phyloP scores from a whole-genome alignment of 2,797 vertebrate species.

The Sibirionetta formosa region DNA sequence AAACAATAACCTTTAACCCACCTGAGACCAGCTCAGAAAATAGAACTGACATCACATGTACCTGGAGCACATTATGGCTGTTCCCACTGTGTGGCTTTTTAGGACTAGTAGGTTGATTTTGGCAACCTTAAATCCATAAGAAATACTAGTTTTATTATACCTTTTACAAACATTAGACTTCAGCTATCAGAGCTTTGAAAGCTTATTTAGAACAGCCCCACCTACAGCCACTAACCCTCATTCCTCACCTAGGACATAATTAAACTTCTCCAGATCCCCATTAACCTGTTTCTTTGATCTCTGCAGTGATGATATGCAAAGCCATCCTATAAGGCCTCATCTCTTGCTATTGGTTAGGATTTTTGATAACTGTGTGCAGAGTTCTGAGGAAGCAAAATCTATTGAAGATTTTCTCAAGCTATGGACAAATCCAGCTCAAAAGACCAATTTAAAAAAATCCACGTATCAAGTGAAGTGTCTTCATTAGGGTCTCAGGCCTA shows the following conservation, averaged over 20 bases:
- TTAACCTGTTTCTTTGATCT: constrained; percentile 94
- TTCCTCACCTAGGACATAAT: constrained; percentile 89
- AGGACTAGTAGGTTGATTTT: constrained; percentile 49
- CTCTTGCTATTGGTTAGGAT: constrained; percentile 86
- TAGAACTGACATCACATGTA: background rate
- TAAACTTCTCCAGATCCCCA: constrained; percentile 86
- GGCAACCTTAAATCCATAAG: constrained; percentile 70
- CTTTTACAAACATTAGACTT: constrained; percentile 83
- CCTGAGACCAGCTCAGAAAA: constrained; percentile 34
- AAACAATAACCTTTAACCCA: constrained; percentile 55
- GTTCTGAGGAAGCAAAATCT: constrained; percentile 79
- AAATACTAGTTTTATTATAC: constrained; percentile 80
- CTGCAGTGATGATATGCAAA: constrained; percentile 89
- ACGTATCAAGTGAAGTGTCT: constrained; percentile 90
- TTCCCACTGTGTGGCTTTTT: constrained; percentile 17
- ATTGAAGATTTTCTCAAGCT: constrained; percentile 82
- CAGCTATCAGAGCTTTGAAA: constrained; percentile 89
- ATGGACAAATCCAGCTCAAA: constrained; percentile 84
- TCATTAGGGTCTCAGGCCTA: constrained; percentile 91
- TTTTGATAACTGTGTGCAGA: constrained; percentile 90
- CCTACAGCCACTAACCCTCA: constrained; percentile 83
- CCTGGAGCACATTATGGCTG: constrained; percentile 24
- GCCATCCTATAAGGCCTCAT: constrained; percentile 85
- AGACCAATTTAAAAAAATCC: constrained; percentile 89
- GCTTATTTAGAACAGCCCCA: constrained; percentile 86